Evolutionary conservation across 2,797 vertebrate species (phyloP).

Genomic region (Paguma larvata): DNA sequence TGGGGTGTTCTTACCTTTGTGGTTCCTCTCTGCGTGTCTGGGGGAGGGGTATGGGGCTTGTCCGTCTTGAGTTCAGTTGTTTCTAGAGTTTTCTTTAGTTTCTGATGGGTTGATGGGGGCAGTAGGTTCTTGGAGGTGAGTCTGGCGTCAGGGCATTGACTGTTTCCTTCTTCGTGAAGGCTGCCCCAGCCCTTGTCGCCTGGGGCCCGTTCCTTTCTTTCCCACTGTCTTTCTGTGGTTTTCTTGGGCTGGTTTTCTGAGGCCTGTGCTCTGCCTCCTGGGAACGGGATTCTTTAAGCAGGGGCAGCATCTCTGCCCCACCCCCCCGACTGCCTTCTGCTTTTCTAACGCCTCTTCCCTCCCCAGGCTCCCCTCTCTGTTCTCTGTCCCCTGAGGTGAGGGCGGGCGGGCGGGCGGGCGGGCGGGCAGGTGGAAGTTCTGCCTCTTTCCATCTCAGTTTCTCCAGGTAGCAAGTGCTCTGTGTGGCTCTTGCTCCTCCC

Average conservation of each 20-base stretch:
- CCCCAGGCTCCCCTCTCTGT: fast-evolving
- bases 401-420: neutral
- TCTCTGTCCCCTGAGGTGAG: neutral
- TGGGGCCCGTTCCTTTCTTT: neutral
- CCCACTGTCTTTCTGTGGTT: neutral
- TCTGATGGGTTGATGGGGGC: neutral
- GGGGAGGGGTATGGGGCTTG: constrained; percentile 43
- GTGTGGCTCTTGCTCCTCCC: neutral
- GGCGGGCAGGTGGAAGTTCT: neutral
- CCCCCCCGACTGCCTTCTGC: fast-evolving
- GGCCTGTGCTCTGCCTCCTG: neutral
- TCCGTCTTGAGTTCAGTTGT: constrained; percentile 63
- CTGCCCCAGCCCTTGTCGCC: neutral
- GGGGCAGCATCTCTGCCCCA: fast-evolving
- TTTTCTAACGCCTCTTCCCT: neutral
- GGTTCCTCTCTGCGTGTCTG: neutral
- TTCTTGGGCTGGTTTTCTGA: neutral
- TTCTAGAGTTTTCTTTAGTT: neutral
- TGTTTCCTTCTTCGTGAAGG: neutral
- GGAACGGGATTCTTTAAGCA: neutral
- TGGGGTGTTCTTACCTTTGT: neutral
- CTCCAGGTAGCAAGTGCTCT: neutral
- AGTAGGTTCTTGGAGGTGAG: neutral
- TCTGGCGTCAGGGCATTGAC: neutral
- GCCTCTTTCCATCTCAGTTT: neutral